Evolutionary conservation across 2,113 vertebrate genomes (phyloP), one percentile per base, ranked within the genome.

Genomic region (Nycticebus coucang): DNA sequence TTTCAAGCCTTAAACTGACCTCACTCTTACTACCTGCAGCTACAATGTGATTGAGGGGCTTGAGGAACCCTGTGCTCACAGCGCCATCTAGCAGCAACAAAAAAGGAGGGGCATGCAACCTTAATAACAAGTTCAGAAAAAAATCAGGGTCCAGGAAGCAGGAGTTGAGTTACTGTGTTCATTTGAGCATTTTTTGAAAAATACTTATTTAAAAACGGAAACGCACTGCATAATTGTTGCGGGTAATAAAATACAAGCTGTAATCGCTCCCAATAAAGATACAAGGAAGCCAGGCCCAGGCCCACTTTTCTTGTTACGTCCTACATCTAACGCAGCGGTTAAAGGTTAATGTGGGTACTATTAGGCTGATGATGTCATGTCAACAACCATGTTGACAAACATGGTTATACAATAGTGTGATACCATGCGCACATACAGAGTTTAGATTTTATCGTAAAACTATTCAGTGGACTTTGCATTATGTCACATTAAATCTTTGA

Each of bases 31-130:
- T 30, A 50, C 14, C 1, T 1, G 15, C 1, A 0, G 15, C 30
- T 45, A 26, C 30, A 33, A 7, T 7, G 0, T 24, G 6, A 1
- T 95, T 68, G 8, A 33, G 15, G 69, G 30, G 68, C 55, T 26
- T 41, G 37, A 28, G n/a, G 45, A 24, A 17, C 50, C 13, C 11
- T 75, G 80, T 75, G 14, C 60, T 62, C 69, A 96, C 50, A 96
- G 93, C 53, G 68, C 94, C 95, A 83, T 62, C 79, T 92, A 97
- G 91, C 90, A 74, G 28, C 78, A 79, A 86, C 15, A 60, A 90
- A 75, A 84, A 7, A 22, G 14, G 62, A 30, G 26, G 45, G 9
- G 53, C 22, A 35, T 35, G 19, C 57, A 92, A 95, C 35, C 9
- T 89, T 55, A 90, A 37, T 33, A 14, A 68, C 6, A 95, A 24